A percentile compares a stretch with the other conserved stretches of the same genome.
These are phyloP conservation scores for Amblyteles armatorius DNA, from an alignment of 2,888 invertebrate species.

Conservation along the genomic window DNA sequence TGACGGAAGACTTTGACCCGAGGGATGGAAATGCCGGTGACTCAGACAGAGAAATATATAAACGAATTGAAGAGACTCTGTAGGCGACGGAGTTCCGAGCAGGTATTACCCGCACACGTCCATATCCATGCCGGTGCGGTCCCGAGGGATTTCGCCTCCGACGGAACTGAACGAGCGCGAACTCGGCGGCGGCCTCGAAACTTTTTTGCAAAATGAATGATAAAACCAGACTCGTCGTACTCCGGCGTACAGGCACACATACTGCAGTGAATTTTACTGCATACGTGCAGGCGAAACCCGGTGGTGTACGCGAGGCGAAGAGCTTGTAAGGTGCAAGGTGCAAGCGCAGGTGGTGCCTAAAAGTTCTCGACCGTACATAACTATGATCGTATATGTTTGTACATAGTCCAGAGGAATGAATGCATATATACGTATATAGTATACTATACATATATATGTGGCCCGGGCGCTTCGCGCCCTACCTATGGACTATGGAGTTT, in stretches of 20 bases:
- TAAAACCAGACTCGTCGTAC: conserved; percentile 37
- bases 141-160: conserved; percentile 32
- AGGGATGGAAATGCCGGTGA: neutral
- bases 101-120: conserved; percentile 30
- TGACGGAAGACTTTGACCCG: conserved; percentile 1
- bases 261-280: neutral
- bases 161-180: conserved; percentile 43
- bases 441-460: neutral
- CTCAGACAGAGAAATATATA: conserved; percentile 5
- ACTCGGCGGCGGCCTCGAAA: conserved; percentile 49
- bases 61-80: conserved; percentile 5
- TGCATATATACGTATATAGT: neutral
- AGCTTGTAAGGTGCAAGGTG: conserved; percentile 27
- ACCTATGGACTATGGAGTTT: no score
- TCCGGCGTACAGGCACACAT: neutral
- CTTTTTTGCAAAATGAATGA: conserved; percentile 61
- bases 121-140: conserved; percentile 38
- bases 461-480: no score
- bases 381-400: conserved; percentile 34
- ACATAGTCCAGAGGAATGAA: conserved; percentile 30
- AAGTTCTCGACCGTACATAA: conserved; percentile 55
- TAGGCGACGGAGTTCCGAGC: conserved; percentile 36
- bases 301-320: conserved; percentile 29
- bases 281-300: conserved; percentile 3
- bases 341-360: conserved; percentile 50